A percentile compares a stretch with the other conserved stretches of the same genome.
These are phyloP conservation scores for Zaprionus bogoriensis DNA, from an alignment of 2,888 invertebrate species.

Conservation along the genomic window DNA sequence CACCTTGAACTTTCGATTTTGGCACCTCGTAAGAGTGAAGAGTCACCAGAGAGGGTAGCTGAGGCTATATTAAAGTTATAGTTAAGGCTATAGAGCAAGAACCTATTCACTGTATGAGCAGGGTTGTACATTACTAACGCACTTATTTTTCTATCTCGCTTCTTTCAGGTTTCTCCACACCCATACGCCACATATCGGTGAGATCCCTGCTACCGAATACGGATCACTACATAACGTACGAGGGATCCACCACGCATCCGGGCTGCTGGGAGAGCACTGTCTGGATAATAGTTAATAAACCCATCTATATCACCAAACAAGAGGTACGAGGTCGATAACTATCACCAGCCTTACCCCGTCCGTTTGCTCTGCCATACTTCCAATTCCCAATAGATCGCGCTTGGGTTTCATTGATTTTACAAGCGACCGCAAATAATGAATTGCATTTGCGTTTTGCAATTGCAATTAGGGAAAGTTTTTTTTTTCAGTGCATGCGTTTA, in stretches of 20 bases:
- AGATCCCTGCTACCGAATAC: conserved; percentile 94
- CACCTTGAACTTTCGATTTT: conserved; percentile 45
- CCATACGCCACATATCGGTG: conserved; percentile 93
- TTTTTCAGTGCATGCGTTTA: not conserved
- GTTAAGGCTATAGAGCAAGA: not conserved
- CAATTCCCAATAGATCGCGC: not conserved
- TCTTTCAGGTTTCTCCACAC: conserved; percentile 89
- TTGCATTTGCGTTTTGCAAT: conserved; percentile 55
- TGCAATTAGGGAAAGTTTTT: conserved; percentile 59
- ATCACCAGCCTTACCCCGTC: no score
- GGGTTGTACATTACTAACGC: no score
- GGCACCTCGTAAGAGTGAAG: not conserved
- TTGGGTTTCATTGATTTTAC: conserved; percentile 23
- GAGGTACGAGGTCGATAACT: conserved; percentile 89
- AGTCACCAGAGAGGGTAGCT: not conserved
- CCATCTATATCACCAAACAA: conserved; percentile 97
- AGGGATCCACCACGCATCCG: conserved; percentile 98
- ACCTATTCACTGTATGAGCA: not conserved
- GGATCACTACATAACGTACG: conserved; percentile 97
- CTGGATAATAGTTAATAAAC: conserved; percentile 99
- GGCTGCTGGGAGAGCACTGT: conserved; percentile 99
- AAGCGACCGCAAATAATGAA: conserved; percentile 68
- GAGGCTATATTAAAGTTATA: not conserved
- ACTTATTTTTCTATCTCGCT: not conserved
- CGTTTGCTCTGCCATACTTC: no score